phyloP scores from a whole-genome alignment of 2,797 vertebrate species.

The Chaetophractus vellerosus region DNA sequence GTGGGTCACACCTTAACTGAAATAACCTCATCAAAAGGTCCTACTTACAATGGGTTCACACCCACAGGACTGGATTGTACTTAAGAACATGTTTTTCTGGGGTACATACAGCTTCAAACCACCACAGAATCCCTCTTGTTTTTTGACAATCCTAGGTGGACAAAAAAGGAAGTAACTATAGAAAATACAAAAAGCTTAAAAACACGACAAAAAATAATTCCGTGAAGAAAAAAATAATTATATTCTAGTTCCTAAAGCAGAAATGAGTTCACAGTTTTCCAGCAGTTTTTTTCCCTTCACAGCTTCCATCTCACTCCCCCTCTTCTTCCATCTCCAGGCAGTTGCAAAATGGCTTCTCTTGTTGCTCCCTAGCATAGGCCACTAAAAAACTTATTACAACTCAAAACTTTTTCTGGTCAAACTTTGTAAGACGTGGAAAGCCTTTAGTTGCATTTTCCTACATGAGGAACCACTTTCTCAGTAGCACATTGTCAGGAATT shows the following conservation, averaged over 20 bases:
- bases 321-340: too few relatives aligned
- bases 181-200: not conserved
- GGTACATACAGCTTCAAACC: too few relatives aligned
- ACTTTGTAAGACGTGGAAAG: not conserved
- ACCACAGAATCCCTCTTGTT: not conserved
- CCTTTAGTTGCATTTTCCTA: constrained; percentile 73
- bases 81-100: too few relatives aligned
- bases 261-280: not conserved
- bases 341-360: not conserved
- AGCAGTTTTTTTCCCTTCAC: not conserved
- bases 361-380: not conserved
- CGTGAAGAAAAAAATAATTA: not conserved
- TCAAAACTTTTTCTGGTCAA: not conserved
- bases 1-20: too few relatives aligned
- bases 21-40: too few relatives aligned
- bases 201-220: not conserved
- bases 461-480: not conserved
- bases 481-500: not conserved
- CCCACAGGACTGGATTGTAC: too few relatives aligned
- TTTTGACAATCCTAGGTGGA: not conserved
- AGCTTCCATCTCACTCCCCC: not conserved
- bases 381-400: not conserved
- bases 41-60: too few relatives aligned
- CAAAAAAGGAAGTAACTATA: not conserved
- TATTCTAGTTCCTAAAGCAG: not conserved